Evolutionary conservation across 2,113 vertebrate genomes (phyloP).

Genomic region (Chaetodon trifascialis): DNA sequence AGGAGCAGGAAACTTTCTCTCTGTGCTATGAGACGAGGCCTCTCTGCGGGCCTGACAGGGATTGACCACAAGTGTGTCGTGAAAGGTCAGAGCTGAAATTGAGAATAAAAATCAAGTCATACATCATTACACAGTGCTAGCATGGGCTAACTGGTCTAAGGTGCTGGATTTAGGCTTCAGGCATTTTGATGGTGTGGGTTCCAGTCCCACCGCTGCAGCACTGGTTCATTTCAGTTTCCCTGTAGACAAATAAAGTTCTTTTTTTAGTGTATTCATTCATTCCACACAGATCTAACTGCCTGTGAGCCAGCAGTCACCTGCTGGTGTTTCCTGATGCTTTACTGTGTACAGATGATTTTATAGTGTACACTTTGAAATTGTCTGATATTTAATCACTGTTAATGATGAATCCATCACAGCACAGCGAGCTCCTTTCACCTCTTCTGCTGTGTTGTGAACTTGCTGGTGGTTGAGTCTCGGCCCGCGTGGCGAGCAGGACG

Average conservation of each 20-base stretch:
- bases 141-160: too few relatives aligned
- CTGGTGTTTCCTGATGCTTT: too few relatives aligned
- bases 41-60: neutral
- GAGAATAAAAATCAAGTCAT: too few relatives aligned
- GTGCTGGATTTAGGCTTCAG: neutral
- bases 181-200: neutral
- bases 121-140: too few relatives aligned
- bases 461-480: neutral
- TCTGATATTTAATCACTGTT: neutral
- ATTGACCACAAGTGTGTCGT: neutral
- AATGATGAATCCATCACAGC: neutral
- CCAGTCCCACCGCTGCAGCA: neutral
- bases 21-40: neutral
- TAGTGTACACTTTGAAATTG: neutral
- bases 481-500: slow-evolving; percentile 29
- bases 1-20: neutral
- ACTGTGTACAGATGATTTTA: neutral
- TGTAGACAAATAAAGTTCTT: neutral
- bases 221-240: neutral
- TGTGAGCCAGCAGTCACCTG: neutral
- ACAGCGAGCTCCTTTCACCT: neutral
- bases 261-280: neutral
- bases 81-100: neutral
- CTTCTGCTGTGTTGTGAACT: neutral
- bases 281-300: neutral